Conservation (phyloP, 2,888 invertebrate species). For the Helicoverpa assulta region DNA sequence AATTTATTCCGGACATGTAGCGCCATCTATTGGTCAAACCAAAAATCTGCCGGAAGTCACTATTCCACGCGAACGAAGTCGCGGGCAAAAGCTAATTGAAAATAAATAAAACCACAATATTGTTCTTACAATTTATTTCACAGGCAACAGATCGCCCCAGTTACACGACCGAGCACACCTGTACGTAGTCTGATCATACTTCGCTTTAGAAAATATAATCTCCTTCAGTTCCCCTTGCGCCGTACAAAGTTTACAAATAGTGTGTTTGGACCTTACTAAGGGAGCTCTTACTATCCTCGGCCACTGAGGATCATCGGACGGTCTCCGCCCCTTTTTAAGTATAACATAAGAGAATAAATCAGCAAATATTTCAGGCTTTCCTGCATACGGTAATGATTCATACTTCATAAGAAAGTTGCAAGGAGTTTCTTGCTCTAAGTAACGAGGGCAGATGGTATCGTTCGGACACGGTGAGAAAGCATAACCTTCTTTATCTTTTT, state of each 20-base stretch:
- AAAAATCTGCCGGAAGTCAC: too few species aligned
- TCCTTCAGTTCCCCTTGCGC: constrained; percentile 93
- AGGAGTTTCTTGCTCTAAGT: constrained; percentile 91
- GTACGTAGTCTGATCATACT: constrained; percentile 94
- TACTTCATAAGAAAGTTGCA: constrained; percentile 94
- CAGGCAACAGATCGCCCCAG: constrained; percentile 96
- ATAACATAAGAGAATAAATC: constrained; percentile 95
- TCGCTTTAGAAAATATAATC: constrained; percentile 93
- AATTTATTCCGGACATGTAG: too few species aligned
- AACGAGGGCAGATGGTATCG: constrained; percentile 94
- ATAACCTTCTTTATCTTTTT: constrained; percentile 82
- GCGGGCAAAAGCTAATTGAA: too few species aligned
- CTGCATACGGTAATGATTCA: constrained; percentile 88
- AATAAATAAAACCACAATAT: constrained; percentile 16
- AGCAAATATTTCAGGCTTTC: constrained; percentile 78
- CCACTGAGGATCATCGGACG: constrained; percentile 91
- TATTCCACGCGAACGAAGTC: too few species aligned
- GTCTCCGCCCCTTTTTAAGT: constrained; percentile 93
- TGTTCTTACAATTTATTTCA: constrained; percentile 77
- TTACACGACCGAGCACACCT: constrained; percentile 93
- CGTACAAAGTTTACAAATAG: constrained; percentile 95
- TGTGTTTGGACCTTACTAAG: constrained; percentile 92
- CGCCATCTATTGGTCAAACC: too few species aligned
- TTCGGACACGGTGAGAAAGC: constrained; percentile 97
- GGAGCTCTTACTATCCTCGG: constrained; percentile 94